A percentile compares a stretch with the other conserved stretches of the same genome.
Evolutionary conservation across 2,113 vertebrate species (phyloP).

Genomic region (Charina bottae): DNA sequence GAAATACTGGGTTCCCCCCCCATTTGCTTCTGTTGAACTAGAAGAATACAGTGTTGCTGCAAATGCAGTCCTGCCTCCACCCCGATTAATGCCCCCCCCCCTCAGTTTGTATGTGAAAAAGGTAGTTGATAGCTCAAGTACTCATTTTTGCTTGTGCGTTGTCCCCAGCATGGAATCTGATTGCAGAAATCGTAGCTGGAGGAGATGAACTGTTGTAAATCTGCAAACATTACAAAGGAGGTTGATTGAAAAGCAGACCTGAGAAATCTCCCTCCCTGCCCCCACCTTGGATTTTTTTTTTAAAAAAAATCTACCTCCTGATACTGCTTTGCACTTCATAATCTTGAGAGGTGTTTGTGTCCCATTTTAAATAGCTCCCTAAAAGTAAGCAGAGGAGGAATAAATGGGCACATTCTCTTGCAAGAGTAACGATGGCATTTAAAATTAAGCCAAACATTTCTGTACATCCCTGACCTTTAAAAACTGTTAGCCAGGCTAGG

Average conservation of each 20-base stretch:
- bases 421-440: constrained; percentile 60
- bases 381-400: constrained; percentile 42
- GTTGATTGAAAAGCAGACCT: constrained; percentile 66
- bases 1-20: constrained; percentile 43
- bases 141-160: constrained; percentile 65
- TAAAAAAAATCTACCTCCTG: background rate
- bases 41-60: constrained; percentile 65
- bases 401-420: constrained; percentile 52
- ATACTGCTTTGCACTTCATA: background rate
- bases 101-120: constrained; percentile 73
- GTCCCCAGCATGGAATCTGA: constrained; percentile 70
- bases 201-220: constrained; percentile 53
- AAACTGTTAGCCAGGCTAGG: constrained; percentile 67
- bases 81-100: constrained; percentile 41
- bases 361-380: constrained; percentile 61
- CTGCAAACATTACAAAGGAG: constrained; percentile 71
- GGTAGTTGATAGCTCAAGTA: constrained; percentile 74
- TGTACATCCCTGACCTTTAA: constrained; percentile 67
- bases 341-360: constrained; percentile 56
- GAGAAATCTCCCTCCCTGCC: too few relatives aligned
- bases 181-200: constrained; percentile 68
- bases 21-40: constrained; percentile 47
- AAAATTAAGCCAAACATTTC: constrained; percentile 68
- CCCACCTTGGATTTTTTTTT: background rate
- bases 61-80: constrained; percentile 52